Conservation (phyloP, 2,113 vertebrate genomes). For the Phaetusa simplex region DNA sequence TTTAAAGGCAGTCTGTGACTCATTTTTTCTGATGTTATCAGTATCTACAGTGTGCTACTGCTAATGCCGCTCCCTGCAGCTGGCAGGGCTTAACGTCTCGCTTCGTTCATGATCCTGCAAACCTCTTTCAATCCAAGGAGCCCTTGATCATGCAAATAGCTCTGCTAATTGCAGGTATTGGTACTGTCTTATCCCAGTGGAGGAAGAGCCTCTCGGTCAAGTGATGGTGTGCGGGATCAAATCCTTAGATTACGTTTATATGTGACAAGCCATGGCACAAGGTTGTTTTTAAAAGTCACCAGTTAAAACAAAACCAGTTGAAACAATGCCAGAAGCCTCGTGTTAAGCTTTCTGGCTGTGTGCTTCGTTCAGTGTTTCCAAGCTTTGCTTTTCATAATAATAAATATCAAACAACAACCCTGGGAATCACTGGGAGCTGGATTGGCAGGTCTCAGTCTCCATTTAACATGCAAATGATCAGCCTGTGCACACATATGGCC, state of each 20-base stretch:
- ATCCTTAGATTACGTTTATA: background rate
- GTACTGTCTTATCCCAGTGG: background rate
- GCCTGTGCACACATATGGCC: background rate
- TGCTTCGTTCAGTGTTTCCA: background rate
- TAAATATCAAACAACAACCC: background rate
- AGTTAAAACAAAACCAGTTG: background rate
- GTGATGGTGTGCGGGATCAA: background rate
- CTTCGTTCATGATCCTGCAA: background rate
- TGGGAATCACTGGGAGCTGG: background rate
- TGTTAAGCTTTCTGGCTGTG: background rate
- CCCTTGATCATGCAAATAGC: background rate
- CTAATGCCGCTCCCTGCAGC: background rate
- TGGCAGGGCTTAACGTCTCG: background rate
- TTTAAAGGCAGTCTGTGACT: background rate
- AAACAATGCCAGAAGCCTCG: background rate
- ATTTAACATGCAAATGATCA: background rate
- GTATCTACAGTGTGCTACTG: background rate
- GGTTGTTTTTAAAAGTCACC: background rate
- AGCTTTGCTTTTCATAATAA: background rate
- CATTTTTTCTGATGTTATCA: background rate
- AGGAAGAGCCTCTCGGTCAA: background rate
- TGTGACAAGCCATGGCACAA: background rate
- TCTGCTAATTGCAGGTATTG: background rate
- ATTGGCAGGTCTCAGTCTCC: slow-evolving; percentile 7
- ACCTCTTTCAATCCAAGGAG: background rate